A percentile compares a stretch with the other conserved stretches of the same genome.
phyloP scores from a whole-genome alignment of 2,888 invertebrate genomes.

The Drosophila ustulata region DNA sequence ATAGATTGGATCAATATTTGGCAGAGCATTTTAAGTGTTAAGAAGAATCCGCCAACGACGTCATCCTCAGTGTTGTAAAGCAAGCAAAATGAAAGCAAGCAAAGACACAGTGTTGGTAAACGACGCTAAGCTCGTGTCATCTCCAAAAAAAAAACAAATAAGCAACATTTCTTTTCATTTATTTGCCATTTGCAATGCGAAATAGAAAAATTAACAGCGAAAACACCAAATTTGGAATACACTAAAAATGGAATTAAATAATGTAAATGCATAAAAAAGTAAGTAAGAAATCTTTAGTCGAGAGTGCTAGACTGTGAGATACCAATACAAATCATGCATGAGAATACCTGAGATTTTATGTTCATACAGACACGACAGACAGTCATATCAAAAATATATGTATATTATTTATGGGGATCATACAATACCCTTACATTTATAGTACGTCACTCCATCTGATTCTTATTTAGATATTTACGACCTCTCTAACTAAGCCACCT shows the following conservation, averaged over 20 bases:
- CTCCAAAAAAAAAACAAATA: too few relatives aligned
- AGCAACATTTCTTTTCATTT: constrained; percentile 45
- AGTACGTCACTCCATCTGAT: not conserved
- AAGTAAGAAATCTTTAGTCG: not conserved
- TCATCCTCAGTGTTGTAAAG: constrained; percentile 1
- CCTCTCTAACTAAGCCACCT: too few relatives aligned
- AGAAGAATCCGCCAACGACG: not conserved
- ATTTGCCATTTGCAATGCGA: constrained; percentile 38
- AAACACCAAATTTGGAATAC: not conserved
- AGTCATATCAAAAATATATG: too few relatives aligned
- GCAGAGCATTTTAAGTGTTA: constrained; percentile 15
- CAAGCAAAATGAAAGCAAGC: not conserved
- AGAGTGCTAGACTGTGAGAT: too few relatives aligned
- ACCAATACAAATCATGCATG: too few relatives aligned
- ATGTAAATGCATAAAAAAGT: not conserved
- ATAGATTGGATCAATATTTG: constrained; percentile 38
- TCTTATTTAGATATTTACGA: not conserved
- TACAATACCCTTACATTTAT: too few relatives aligned
- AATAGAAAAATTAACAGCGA: not conserved
- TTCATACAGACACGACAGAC: too few relatives aligned
- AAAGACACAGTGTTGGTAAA: constrained; percentile 23
- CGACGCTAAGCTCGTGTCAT: constrained; percentile 8
- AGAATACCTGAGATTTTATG: too few relatives aligned
- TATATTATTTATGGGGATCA: too few relatives aligned
- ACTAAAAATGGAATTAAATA: not conserved